Conservation (phyloP, 2,797 vertebrate genomes). For the Xyrichtys novacula region DNA sequence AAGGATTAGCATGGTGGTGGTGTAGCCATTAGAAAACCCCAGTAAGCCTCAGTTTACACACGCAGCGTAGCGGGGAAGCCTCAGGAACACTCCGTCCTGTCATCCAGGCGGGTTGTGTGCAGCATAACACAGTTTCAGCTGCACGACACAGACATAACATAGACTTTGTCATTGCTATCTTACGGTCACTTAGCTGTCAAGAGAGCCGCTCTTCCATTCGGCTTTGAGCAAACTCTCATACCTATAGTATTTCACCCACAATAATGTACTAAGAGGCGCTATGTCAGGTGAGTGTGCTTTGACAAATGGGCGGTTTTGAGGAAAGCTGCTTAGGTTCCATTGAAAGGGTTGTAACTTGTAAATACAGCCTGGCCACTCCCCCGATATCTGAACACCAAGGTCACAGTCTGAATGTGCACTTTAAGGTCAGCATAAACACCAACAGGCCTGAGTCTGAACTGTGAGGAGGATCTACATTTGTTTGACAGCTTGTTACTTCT, state of each 20-base stretch:
- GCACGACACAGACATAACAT: neutral
- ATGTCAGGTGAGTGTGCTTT: neutral
- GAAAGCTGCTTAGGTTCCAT: conserved; percentile 31
- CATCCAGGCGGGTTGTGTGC: neutral
- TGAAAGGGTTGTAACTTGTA: conserved; percentile 29
- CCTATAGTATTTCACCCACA: neutral
- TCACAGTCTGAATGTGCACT: conserved; percentile 32
- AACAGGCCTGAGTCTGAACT: neutral
- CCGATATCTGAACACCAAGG: conserved; percentile 38
- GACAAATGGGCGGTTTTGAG: neutral
- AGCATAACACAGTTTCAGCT: neutral
- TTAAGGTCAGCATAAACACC: conserved; percentile 9
- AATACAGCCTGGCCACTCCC: conserved; percentile 32
- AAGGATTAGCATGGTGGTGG: conserved; percentile 1
- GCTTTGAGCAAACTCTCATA: neutral
- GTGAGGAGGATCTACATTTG: neutral
- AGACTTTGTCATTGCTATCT: neutral
- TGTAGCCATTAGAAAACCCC: neutral
- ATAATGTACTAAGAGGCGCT: too few relatives aligned
- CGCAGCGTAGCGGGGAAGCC: neutral
- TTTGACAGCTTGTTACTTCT: conserved; percentile 22
- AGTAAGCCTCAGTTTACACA: neutral
- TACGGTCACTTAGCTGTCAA: neutral
- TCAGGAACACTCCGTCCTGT: neutral
- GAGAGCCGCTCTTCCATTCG: neutral